Evolutionary conservation across 2,113 vertebrate species (phyloP), one percentile per base, ranked within the genome.

Genomic region (Megalops atlanticus): DNA sequence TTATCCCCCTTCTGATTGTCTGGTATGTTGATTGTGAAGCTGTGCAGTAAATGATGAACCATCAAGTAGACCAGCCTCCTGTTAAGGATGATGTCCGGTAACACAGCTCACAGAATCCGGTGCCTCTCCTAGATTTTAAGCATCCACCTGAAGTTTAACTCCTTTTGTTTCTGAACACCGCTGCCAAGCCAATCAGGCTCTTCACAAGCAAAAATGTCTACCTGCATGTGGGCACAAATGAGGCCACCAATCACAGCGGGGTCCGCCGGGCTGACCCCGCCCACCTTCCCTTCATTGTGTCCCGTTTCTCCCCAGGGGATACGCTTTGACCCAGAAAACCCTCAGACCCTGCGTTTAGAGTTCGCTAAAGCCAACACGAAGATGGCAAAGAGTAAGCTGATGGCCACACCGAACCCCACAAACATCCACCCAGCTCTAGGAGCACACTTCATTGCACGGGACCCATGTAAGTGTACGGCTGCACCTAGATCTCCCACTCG

Each of bases 301-400:
- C 83, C 69, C 93, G 88, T 91, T 92, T 90, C 89, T 91, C 86
- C 64, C 75, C 91, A 99, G 98, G 98, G 98, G 83, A 97, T 99
- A 91, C 96, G 98, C 88, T 99, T 99, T 41, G 98, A 99, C 93
- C 98, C 98, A 3, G 98, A 99, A 94, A 99, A 97, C 84, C 97
- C 98, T 11, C 98, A 99, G 94, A 99, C 98, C 85, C 91, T 99
- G 93, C 95, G 97, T 91, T 96, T 99, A 95, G 98, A 99, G 92
- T 99, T 99, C 92, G 98, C 98, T 87, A 99, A 98, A 95, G 97
- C 98, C 92, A 99, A 99, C 94, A 99, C 98, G 89, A 99, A 99
- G 95, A 99, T 99, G 98, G 97, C 98, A 91, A 99, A 99, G 94
- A 99, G 95, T 96, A 99, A 99, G 93, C 95, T 99, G 93, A 97